Conservation (phyloP, 37 sponge, comb jelly and placozoan genomes). For the Halisarca cf. caerulea region DNA sequence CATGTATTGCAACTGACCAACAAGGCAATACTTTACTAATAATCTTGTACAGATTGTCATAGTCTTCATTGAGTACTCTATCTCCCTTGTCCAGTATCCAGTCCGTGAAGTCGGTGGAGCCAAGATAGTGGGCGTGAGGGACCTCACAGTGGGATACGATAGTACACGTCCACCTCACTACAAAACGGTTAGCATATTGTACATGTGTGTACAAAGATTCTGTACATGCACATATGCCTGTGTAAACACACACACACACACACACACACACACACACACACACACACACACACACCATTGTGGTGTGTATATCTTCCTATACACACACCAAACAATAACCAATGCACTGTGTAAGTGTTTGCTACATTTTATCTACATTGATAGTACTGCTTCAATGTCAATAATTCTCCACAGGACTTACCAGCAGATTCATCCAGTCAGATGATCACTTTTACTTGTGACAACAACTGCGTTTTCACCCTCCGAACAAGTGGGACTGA, state of each 20-base stretch:
- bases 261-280: no score
- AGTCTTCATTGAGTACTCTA: no score
- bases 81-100: constrained; percentile 67
- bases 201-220: neutral
- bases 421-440: constrained; percentile 78
- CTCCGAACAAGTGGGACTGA: constrained; percentile 97
- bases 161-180: constrained; percentile 65
- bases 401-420: constrained; percentile 55
- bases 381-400: neutral
- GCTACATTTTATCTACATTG: neutral
- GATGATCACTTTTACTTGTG: constrained; percentile 88
- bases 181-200: constrained; percentile 62
- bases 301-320: no score
- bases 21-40: no score
- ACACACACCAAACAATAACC: no score
- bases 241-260: neutral
- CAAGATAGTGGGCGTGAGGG: constrained; percentile 66
- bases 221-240: no score
- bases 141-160: constrained; percentile 96
- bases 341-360: no score
- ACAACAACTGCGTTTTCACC: constrained; percentile 87
- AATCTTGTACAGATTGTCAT: no score
- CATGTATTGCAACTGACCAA: no score
- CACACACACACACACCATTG: no score
- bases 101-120: constrained; percentile 41